phyloP scores from a whole-genome alignment of 37 sponge, comb jelly and placozoan species.

The Geodia barretti region DNA sequence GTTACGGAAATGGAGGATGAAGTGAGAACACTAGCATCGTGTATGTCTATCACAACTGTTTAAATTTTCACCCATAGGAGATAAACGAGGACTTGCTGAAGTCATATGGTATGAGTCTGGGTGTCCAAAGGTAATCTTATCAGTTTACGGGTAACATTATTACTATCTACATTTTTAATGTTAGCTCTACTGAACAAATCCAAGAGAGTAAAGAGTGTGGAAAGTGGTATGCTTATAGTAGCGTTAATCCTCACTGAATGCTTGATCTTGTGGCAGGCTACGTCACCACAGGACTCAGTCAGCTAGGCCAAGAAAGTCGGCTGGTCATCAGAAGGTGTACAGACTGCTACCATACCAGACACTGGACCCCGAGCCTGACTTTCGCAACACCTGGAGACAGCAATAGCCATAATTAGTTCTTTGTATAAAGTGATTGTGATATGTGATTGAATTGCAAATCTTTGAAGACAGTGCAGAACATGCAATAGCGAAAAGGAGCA shows the following conservation, averaged over 20 bases:
- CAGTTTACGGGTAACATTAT: not conserved
- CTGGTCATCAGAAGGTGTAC: conserved; percentile 14
- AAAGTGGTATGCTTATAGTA: not conserved
- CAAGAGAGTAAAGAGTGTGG: not conserved
- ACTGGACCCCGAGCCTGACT: too few relatives aligned
- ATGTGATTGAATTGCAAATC: too few relatives aligned
- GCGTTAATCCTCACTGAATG: not conserved
- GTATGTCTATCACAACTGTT: not conserved
- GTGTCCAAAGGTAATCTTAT: not conserved
- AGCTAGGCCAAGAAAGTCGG: conserved; percentile 1
- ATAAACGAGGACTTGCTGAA: not conserved
- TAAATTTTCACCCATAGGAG: not conserved
- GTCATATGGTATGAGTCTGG: not conserved
- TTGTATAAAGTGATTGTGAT: too few relatives aligned
- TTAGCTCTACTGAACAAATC: not conserved
- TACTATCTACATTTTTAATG: not conserved
- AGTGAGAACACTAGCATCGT: not conserved
- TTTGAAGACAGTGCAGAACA: too few relatives aligned
- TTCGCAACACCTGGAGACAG: too few relatives aligned
- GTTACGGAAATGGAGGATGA: not conserved
- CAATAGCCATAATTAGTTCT: too few relatives aligned
- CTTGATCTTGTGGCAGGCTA: not conserved
- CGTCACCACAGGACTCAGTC: conserved; percentile 19
- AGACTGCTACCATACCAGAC: conserved; percentile 26
- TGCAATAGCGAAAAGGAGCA: not conserved